Evolutionary conservation across 2,888 invertebrate genomes (phyloP), one percentile per base, ranked within the genome.

Genomic region (Agrypnus murinus): DNA sequence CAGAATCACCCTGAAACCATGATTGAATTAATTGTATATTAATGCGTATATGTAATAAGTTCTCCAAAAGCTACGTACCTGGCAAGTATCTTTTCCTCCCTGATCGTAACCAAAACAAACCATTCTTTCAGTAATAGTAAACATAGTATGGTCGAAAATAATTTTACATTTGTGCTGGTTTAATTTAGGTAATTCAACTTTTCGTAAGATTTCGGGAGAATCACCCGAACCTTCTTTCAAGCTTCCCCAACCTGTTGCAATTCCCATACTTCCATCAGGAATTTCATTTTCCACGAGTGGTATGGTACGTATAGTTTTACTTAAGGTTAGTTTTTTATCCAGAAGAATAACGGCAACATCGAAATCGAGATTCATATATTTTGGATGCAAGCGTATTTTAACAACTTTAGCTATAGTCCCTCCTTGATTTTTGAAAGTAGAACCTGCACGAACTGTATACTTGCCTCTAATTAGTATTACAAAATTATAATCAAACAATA

Each of bases 291-390:
- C 17, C 1, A 4, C 2, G 1, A 64, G 31, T n/a, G 19, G 12
- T 25, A 53, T 53, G 0, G 17, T 12, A 38, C 53, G 10, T 12
- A 53, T 15, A 40, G 9, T 7, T 5, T 12, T 0, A n/a, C n/a
- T n/a, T n/a, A n/a, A n/a, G n/a, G n/a, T n/a, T n/a, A n/a, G n/a
- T n/a, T n/a, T n/a, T n/a, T n/a, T n/a, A n/a, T n/a, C n/a, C n/a
- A n/a, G n/a, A n/a, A n/a, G n/a, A n/a, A 62, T 10, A 53, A 64
- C 31, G 2, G 53, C 19, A 5, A 64, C 45, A 43, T 64, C 64
- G 64, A 12, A 25, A 10, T 64, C 53, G 10, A 3, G 1, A 5
- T 6, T 7, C 9, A n/a, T 25, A 32, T 25, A 64, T 0, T 53
- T 40, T 0, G 64, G 64, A 40, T 64, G 50, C 0, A 38, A 1